Conservation (phyloP, 2,113 vertebrate species). For the Pteropus alecto region DNA sequence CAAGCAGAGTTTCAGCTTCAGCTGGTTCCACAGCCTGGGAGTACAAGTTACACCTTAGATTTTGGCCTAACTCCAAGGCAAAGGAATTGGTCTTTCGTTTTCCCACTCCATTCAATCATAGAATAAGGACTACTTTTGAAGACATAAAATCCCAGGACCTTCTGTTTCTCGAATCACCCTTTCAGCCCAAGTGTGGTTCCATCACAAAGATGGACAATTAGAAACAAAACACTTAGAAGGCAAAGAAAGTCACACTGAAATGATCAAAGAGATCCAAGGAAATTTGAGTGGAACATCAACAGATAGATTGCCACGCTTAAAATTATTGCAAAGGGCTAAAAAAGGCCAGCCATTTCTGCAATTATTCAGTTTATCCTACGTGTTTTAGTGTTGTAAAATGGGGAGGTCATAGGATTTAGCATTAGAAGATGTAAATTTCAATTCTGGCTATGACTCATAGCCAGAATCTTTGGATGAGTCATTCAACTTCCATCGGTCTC, state of each 20-base stretch:
- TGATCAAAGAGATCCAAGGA: not conserved
- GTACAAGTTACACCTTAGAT: not conserved
- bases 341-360: not conserved
- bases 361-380: not conserved
- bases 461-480: not conserved
- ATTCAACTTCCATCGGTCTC: not conserved
- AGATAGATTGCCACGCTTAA: not conserved
- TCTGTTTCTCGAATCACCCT: not conserved
- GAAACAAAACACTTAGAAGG: not conserved
- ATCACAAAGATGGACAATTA: not conserved
- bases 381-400: not conserved
- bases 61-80: not conserved
- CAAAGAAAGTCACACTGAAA: not conserved
- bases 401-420: not conserved
- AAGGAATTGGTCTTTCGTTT: not conserved
- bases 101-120: not conserved
- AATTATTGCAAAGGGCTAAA: not conserved
- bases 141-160: not conserved
- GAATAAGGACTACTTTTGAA: not conserved
- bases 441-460: not conserved
- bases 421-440: not conserved
- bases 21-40: not conserved
- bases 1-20: not conserved
- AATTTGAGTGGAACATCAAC: not conserved
- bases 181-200: not conserved